phyloP scores from a whole-genome alignment of 2,797 vertebrate genomes.

The Scolopax rusticola region DNA sequence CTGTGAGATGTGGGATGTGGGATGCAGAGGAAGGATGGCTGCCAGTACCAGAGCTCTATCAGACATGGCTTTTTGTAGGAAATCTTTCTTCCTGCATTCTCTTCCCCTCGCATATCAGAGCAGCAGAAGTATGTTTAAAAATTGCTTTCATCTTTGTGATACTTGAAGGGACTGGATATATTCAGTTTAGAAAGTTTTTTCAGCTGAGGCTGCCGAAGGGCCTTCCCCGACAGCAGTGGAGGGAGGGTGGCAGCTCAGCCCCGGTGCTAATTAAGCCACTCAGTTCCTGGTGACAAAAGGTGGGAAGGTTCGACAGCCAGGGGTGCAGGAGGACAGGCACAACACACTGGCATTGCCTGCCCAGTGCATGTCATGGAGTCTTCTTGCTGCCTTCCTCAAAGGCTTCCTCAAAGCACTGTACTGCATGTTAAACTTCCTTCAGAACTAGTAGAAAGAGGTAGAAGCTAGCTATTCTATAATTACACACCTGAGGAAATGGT shows the following conservation, averaged over 20 bases:
- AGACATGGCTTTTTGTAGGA: neutral
- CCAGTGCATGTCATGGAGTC: too few relatives aligned
- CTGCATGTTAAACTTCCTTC: neutral
- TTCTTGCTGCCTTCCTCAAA: neutral
- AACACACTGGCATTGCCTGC: rapidly evolving
- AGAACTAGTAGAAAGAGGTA: neutral
- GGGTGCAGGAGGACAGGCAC: neutral
- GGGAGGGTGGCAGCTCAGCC: neutral
- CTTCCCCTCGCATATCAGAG: rapidly evolving
- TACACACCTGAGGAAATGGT: neutral
- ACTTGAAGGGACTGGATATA: neutral
- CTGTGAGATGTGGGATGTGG: neutral
- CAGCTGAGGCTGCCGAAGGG: neutral
- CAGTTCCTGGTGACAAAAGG: rapidly evolving
- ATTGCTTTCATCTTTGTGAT: neutral
- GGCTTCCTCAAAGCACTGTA: neutral
- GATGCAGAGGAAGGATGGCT: rapidly evolving
- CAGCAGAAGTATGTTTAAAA: neutral
- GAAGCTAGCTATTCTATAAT: neutral
- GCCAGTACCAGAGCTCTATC: neutral
- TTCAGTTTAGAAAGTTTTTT: neutral
- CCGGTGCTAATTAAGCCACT: rapidly evolving
- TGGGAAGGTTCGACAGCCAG: neutral
- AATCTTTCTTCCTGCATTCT: neutral
- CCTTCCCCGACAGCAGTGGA: rapidly evolving